Evolutionary conservation across 2,888 invertebrate genomes (phyloP).

Genomic region (Luperina nickerlii): DNA sequence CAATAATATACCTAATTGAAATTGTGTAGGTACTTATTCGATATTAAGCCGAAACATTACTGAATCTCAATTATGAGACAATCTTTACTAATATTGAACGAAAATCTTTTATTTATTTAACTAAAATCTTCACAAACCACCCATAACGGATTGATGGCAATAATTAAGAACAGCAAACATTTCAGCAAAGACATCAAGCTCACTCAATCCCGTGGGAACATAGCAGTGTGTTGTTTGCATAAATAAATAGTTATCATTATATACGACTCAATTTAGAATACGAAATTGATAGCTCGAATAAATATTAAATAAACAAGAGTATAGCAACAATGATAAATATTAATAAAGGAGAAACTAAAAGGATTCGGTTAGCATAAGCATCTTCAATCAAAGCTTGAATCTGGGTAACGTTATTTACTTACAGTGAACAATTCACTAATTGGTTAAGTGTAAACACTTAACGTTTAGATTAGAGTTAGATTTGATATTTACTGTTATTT

Average conservation of each 20-base stretch:
- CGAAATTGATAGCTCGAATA: slow-evolving; percentile 47
- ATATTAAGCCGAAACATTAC: not conserved
- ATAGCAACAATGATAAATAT: slow-evolving; percentile 52
- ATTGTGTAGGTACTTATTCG: not conserved
- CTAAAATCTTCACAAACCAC: slow-evolving; percentile 24
- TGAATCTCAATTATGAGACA: not conserved
- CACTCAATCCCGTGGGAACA: slow-evolving; percentile 43
- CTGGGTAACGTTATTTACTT: slow-evolving; percentile 58
- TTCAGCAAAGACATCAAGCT: slow-evolving; percentile 37
- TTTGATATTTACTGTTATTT: slow-evolving; percentile 11
- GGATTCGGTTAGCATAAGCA: slow-evolving; percentile 57
- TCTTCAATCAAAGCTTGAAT: slow-evolving; percentile 62
- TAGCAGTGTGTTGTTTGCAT: slow-evolving; percentile 35
- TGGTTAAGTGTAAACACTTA: slow-evolving; percentile 71
- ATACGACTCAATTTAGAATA: slow-evolving; percentile 34
- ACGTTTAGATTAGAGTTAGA: slow-evolving; percentile 9
- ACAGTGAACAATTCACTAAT: slow-evolving; percentile 69
- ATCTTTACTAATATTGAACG: not conserved
- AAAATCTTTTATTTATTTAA: slow-evolving; percentile 4
- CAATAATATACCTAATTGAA: not conserved
- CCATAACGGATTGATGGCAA: slow-evolving; percentile 23
- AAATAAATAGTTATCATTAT: slow-evolving; percentile 50
- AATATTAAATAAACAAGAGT: slow-evolving; percentile 45
- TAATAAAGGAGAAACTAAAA: slow-evolving; percentile 58
- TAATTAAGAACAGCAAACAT: slow-evolving; percentile 35